Evolutionary conservation across 2,113 vertebrate genomes (phyloP).

Genomic region (Elachura formosa): DNA sequence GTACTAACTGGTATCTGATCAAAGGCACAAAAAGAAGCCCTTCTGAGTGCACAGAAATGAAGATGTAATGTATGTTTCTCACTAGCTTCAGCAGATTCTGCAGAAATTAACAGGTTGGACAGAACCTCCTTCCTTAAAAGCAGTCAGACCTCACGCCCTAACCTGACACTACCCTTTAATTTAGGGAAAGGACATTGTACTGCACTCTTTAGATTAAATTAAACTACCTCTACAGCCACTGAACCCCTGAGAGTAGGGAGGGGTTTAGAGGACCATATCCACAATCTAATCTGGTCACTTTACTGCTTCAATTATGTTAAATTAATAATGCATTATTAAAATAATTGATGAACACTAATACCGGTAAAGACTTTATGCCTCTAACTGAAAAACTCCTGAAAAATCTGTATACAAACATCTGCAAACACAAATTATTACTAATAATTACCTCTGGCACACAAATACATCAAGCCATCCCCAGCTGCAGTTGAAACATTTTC

Average conservation of each 20-base stretch:
- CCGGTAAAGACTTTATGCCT: neutral
- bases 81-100: neutral
- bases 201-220: neutral
- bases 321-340: neutral
- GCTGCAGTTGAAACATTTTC: neutral
- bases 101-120: neutral
- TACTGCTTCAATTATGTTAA: neutral
- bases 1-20: neutral
- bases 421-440: neutral
- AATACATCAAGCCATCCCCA: neutral
- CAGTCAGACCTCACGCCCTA: neutral
- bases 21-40: neutral
- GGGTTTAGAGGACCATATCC: neutral
- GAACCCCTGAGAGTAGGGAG: neutral
- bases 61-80: neutral
- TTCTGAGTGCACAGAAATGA: neutral
- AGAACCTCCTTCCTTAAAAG: neutral
- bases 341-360: neutral
- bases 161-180: neutral
- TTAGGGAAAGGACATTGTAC: neutral
- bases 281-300: neutral
- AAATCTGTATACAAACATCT: neutral
- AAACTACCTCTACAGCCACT: neutral
- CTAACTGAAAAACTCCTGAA: neutral
- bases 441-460: neutral